phyloP scores from a whole-genome alignment of 1,140 invertebrate species.

The Platyscapa corneri region DNA sequence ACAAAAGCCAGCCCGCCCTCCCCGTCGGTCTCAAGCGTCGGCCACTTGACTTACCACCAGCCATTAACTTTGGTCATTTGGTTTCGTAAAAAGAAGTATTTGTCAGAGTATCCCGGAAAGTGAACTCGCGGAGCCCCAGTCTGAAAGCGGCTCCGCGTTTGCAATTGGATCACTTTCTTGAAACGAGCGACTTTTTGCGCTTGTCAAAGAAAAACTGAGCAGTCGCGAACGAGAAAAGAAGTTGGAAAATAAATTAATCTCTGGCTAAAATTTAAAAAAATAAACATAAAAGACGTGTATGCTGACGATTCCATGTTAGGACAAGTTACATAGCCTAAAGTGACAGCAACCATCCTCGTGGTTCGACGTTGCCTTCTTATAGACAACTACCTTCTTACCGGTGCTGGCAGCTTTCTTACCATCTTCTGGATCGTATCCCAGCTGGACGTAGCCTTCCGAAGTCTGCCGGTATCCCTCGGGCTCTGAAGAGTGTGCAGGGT shows the following conservation, averaged over 20 bases:
- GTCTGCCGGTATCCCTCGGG: slow-evolving; percentile 56
- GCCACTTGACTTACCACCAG: background rate
- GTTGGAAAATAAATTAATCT: background rate
- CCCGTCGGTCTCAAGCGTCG: too few species aligned
- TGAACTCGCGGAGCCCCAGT: background rate
- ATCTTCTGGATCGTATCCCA: slow-evolving; percentile 62
- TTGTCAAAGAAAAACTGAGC: too few species aligned
- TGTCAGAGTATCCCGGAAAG: background rate
- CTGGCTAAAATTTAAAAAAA: too few species aligned
- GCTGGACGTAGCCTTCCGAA: slow-evolving; percentile 54
- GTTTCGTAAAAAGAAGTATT: background rate
- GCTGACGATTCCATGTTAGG: slow-evolving; percentile 54
- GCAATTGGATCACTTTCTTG: background rate
- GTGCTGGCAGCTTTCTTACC: slow-evolving; percentile 65
- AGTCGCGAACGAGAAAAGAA: background rate
- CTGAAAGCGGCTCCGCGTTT: background rate
- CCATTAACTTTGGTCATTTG: background rate
- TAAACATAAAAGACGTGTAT: background rate
- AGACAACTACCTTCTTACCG: slow-evolving; percentile 49
- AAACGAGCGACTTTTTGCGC: slow-evolving; percentile 4
- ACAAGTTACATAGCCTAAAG: slow-evolving; percentile 63
- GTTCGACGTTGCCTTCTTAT: slow-evolving; percentile 49
- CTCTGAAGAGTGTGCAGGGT: slow-evolving; percentile 57
- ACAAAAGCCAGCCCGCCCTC: background rate
- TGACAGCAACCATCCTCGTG: slow-evolving; percentile 61